These are phyloP conservation scores for Lepidonotus clava DNA, from an alignment of 2,888 invertebrate species.

Conservation along the genomic window DNA sequence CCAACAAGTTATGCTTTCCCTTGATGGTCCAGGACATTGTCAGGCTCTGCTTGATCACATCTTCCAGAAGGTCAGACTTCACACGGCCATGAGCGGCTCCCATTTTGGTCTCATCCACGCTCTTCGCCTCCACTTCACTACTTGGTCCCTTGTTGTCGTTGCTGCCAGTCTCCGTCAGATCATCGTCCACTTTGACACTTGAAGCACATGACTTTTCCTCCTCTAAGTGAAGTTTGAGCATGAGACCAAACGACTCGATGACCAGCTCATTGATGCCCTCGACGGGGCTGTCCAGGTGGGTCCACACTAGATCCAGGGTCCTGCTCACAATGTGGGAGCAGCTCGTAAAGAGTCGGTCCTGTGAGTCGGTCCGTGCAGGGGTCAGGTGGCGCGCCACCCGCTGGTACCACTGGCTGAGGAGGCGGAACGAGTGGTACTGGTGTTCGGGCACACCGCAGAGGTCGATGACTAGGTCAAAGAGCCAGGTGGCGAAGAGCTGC, in stretches of 20 bases:
- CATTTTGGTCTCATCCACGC: no score
- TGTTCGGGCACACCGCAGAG: conserved; percentile 29
- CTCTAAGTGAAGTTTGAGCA: neutral
- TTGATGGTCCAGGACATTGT: conserved; percentile 72
- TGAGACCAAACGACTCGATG: conserved; percentile 65
- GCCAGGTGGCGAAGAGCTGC: conserved; percentile 16
- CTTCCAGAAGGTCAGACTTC: neutral
- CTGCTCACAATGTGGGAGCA: neutral
- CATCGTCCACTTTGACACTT: neutral
- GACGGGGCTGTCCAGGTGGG: conserved; percentile 77
- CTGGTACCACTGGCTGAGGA: conserved; percentile 55
- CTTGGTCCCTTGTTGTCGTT: neutral
- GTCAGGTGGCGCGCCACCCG: neutral
- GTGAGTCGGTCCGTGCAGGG: no score
- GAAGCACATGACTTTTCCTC: neutral
- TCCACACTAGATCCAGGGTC: conserved; percentile 70
- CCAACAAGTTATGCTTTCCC: conserved; percentile 73
- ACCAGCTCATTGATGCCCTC: conserved; percentile 74
- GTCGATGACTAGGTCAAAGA: conserved; percentile 1
- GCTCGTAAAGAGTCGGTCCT: neutral
- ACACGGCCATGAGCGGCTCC: neutral
- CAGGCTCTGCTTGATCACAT: conserved; percentile 61
- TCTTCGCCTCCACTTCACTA: neutral
- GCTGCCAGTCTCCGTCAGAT: neutral
- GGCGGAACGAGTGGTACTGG: conserved; percentile 56